Percentiles rank a stretch among this genome's conserved stretches.
Conservation (phyloP, 2,113 vertebrate genomes). For the Tachycineta bicolor region DNA sequence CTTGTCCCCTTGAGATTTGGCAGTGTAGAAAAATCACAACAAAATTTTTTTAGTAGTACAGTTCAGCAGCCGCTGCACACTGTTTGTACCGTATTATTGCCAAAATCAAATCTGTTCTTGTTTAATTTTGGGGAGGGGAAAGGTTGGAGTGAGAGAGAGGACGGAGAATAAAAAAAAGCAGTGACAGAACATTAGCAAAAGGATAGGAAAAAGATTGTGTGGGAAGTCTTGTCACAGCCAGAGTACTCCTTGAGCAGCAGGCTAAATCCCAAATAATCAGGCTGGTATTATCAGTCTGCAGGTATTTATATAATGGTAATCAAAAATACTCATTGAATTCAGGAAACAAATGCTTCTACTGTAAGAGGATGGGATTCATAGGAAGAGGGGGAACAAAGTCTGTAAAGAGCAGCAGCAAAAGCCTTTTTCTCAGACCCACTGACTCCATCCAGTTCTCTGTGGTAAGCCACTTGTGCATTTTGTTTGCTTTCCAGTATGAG, state of each 20-base stretch:
- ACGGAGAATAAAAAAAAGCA: not conserved
- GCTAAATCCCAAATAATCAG: not conserved
- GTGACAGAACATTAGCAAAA: not conserved
- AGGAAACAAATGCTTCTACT: not conserved
- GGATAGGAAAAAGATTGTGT: not conserved
- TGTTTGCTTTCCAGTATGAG: not conserved
- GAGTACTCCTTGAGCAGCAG: not conserved
- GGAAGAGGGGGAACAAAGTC: accelerated
- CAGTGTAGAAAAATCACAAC: not conserved
- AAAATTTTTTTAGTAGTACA: not conserved
- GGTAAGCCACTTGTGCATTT: not conserved
- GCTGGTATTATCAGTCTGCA: not conserved
- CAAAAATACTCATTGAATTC: not conserved
- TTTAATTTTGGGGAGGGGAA: not conserved
- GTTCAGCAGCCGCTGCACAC: not conserved
- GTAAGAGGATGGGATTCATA: not conserved
- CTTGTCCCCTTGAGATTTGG: not conserved
- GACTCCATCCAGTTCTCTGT: not conserved
- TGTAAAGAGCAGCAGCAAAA: not conserved
- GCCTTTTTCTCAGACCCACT: not conserved
- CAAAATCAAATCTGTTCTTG: not conserved
- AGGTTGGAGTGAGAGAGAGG: not conserved
- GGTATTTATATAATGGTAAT: not conserved
- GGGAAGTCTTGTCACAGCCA: not conserved
- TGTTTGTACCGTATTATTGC: not conserved